Conservation (phyloP, 2,113 vertebrate species). For the Shinisaurus crocodilurus region DNA sequence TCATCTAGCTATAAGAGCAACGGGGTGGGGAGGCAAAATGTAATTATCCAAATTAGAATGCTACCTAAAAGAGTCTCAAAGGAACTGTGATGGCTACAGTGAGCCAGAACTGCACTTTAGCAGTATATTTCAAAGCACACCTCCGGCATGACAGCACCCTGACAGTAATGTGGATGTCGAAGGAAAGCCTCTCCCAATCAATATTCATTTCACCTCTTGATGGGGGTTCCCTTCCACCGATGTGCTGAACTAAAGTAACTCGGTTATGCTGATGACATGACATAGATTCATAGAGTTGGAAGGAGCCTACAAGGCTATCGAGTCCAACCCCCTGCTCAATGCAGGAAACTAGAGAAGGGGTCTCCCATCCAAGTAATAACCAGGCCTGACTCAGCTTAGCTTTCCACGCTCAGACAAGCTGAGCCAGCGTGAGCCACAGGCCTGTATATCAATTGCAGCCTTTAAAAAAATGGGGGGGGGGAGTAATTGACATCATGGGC, state of each 20-base stretch:
- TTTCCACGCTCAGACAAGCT: too few relatives aligned
- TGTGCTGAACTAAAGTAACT: slow-evolving; percentile 10
- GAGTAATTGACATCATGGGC: slow-evolving; percentile 27
- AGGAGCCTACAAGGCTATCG: too few relatives aligned
- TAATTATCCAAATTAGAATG: not conserved
- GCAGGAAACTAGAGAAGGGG: too few relatives aligned
- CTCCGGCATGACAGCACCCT: not conserved
- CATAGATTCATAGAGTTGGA: too few relatives aligned
- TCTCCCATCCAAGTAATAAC: too few relatives aligned
- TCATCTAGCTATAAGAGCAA: slow-evolving; percentile 8
- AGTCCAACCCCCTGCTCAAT: too few relatives aligned
- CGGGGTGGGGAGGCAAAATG: not conserved
- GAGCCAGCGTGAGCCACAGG: too few relatives aligned
- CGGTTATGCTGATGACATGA: slow-evolving; percentile 30
- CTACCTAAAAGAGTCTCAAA: not conserved
- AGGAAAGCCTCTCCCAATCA: not conserved
- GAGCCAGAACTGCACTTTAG: slow-evolving; percentile 1
- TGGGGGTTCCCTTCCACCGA: slow-evolving; percentile 36
- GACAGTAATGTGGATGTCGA: slow-evolving; percentile 17
- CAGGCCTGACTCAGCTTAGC: too few relatives aligned
- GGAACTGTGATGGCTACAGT: not conserved
- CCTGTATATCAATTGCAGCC: not conserved
- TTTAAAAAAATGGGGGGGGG: slow-evolving; percentile 50
- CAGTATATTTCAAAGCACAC: not conserved
- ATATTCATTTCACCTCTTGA: not conserved